Base-by-base conservation (phyloP, 2,113 vertebrate species). In the Tragulus kanchil region DNA sequence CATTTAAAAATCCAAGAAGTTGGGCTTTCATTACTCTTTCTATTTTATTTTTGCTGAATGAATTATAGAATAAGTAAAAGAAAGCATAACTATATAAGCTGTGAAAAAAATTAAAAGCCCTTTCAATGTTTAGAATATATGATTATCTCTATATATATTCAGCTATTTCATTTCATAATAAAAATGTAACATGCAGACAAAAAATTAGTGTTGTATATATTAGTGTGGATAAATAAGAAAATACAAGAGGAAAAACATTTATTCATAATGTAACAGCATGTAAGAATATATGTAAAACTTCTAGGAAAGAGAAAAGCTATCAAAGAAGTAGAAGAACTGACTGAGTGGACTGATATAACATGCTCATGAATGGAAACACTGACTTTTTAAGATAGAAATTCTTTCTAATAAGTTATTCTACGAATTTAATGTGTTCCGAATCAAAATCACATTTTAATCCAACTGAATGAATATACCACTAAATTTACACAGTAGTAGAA, bases 81-180 rank as follows among this genome's bases (percentile, higher is more conserved):
- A 54, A 91, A 45, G 56, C 5, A 13, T 12, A 88, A 48, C 11
- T 75, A 28, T 58, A 58, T 87, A 45, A 48, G 58, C 61, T 75
- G 31, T 16, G 71, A 58, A 82, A 50, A 92, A 89, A 16, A 86
- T 26, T 62, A 81, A 85, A 86, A 52, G 54, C 14, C 19, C 10
- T 91, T 86, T 86, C 19, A 19, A 0, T 42, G 61, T 86, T 79
- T 54, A 81, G 42, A 77, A 78, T 21, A 28, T 12, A 86, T 19
- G 5, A 67, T 25, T 42, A 45, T 91, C 45, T 91, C 45, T 75
- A 91, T 26, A n/a, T 79, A 71, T 42, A 31, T 90, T 79, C 50
- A 78, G 59, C 50, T 9, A 75, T 64, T 71, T 87, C 81, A 56
- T 75, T 95, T 95, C 56, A 87, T 36, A 87, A 86, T 25, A 28